phyloP scores from a whole-genome alignment of 1,140 invertebrate genomes.

The Drosophila subobscura region DNA sequence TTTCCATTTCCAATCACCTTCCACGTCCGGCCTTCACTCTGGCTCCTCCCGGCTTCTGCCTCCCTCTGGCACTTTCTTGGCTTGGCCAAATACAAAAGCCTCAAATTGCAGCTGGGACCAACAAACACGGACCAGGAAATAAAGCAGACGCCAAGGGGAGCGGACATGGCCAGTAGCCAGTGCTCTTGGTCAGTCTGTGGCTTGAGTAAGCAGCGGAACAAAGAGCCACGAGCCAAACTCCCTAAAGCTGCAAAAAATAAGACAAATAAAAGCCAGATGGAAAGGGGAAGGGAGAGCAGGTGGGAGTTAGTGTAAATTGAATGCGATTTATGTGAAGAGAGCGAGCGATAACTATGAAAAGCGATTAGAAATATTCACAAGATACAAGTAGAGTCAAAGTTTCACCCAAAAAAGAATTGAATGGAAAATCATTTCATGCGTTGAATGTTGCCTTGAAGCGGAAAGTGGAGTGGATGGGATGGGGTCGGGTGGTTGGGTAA shows the following conservation, averaged over 20 bases:
- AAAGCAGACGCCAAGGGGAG: constrained; percentile 1
- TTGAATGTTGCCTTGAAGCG: too few species aligned
- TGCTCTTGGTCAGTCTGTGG: constrained; percentile 25
- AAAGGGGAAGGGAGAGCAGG: constrained; percentile 12
- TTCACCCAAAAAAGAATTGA: not conserved
- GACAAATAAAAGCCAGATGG: not conserved
- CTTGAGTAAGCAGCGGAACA: not conserved
- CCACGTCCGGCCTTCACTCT: not conserved
- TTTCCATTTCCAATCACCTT: constrained; percentile 45
- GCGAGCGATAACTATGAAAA: not conserved
- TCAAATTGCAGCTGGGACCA: constrained; percentile 72
- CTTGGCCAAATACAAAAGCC: constrained; percentile 62
- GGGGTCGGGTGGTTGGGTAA: constrained; percentile 4
- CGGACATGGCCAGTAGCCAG: not conserved
- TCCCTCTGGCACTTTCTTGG: constrained; percentile 34
- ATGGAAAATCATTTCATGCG: too few species aligned
- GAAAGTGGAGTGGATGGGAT: too few species aligned
- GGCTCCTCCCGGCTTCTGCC: not conserved
- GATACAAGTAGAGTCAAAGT: too few species aligned
- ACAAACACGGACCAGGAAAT: constrained; percentile 45
- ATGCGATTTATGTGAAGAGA: constrained; percentile 31
- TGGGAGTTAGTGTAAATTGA: constrained; percentile 18
- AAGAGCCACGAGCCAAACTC: too few species aligned
- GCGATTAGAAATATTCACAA: too few species aligned
- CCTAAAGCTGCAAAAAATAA: too few species aligned